Conservation (phyloP, 2,113 vertebrate genomes). For the Sceloporus undulatus region DNA sequence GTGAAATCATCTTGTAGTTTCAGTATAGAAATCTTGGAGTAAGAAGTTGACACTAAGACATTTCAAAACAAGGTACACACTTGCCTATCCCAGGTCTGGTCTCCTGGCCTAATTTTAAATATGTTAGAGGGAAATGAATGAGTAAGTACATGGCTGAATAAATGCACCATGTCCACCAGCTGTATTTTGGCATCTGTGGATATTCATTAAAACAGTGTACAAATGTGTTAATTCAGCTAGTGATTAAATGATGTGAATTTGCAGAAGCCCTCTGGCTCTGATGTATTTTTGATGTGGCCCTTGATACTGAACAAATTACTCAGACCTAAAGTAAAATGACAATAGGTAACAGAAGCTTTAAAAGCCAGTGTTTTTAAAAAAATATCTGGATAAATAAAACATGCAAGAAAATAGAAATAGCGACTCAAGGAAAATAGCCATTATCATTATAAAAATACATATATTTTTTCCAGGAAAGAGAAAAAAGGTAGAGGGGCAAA, state of each 20-base stretch:
- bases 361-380: background rate
- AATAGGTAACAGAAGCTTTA: background rate
- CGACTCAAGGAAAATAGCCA: background rate
- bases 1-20: background rate
- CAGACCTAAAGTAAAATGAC: background rate
- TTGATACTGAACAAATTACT: background rate
- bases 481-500: background rate
- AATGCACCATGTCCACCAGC: background rate
- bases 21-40: background rate
- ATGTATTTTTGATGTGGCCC: background rate
- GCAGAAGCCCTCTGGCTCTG: background rate
- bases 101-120: background rate
- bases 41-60: background rate
- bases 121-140: background rate
- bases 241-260: background rate
- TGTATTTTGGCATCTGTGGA: background rate
- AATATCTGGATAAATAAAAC: background rate
- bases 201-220: slow-evolving; percentile 10
- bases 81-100: background rate
- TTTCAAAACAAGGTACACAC: background rate
- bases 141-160: slow-evolving; percentile 3
- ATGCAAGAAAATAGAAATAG: background rate
- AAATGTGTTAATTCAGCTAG: background rate
- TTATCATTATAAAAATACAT: background rate
- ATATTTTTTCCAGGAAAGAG: background rate